A percentile compares a stretch with the other conserved stretches of the same genome.
Evolutionary conservation across 2,888 invertebrate species (phyloP).

Genomic region (Heteropelma amictum): DNA sequence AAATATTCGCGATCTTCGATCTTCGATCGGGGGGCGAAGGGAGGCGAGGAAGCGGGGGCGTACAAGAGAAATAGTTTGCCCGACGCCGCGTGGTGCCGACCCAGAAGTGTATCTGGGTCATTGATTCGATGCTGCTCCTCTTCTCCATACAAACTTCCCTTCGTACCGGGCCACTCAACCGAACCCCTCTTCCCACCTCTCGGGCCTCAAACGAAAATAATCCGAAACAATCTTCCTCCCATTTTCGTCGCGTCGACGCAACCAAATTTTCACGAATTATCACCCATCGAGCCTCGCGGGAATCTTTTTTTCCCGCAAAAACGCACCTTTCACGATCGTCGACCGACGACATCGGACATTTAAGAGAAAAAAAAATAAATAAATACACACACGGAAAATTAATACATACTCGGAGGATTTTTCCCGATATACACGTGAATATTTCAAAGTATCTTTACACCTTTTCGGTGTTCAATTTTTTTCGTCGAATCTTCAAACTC

Average conservation of each 20-base stretch:
- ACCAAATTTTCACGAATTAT: neutral
- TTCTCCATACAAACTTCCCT: conserved; percentile 27
- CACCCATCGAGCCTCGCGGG: too few relatives aligned
- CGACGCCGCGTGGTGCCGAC: conserved; percentile 54
- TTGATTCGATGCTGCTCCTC: conserved; percentile 56
- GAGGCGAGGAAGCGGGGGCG: neutral
- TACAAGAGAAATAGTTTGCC: conserved; percentile 38
- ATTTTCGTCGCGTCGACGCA: neutral
- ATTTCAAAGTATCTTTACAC: too few relatives aligned
- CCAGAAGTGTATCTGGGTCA: conserved; percentile 62
- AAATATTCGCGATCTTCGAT: too few relatives aligned
- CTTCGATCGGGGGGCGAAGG: neutral
- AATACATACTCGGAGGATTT: too few relatives aligned
- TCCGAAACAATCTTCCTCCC: conserved; percentile 1
- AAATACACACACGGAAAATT: too few relatives aligned
- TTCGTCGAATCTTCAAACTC: too few relatives aligned
- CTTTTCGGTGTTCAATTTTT: too few relatives aligned
- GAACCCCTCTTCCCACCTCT: conserved; percentile 34
- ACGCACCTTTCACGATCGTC: neutral
- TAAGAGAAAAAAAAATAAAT: too few relatives aligned
- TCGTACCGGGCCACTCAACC: conserved; percentile 14
- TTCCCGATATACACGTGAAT: too few relatives aligned
- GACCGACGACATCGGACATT: too few relatives aligned
- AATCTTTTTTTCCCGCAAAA: too few relatives aligned
- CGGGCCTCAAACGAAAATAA: conserved; percentile 43